Base-by-base conservation (phyloP, 1,140 invertebrate species). In the Apis dorsata region DNA sequence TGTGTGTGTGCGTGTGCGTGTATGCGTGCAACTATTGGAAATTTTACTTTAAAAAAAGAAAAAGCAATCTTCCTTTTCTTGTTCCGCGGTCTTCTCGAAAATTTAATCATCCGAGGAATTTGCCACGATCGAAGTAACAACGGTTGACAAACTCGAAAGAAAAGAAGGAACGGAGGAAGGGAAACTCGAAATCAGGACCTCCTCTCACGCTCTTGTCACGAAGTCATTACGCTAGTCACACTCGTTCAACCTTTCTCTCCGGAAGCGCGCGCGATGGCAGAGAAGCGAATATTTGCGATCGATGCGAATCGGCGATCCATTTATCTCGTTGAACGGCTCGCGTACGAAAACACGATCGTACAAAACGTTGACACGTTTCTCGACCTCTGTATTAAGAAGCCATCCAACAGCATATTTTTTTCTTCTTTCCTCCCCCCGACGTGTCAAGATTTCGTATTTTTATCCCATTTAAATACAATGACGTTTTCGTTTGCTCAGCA, bases 401-500 rank as follows among this genome's bases (percentile, higher is more conserved):
- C 24, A 34, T 34, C 34, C 34, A 11, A 24, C 19, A 2, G 24
- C 34, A 3, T 0, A 44, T 44, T 7, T 44, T 60, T 44, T 44
- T 44, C 34, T 44, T 44, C 34, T 44, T 44, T 0, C 5, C 34
- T 0, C 34, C 34, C 34, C 34, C 5, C 34, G 34, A 44, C 34
- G 34, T 7, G 34, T 0, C 34, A 44, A 44, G 34, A 44, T 44
- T 44, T 44, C 34, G 34, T 3, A 44, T 44, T 44, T 24, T 44
- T 44, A 44, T 7, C 34, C 34, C 34, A 44, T 44, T 17, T 34
- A 34, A 72, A 62, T 17, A 4, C 8, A 15, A 57, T 19, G 21
- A 28, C 11, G 44, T 57, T 87, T 71, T 70, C 53, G 44, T 72
- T n/a, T 89, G 77, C n/a, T 80, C 87, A 92, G 91, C 83, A 63